phyloP scores from a whole-genome alignment of 2,113 vertebrate species.

The Sturnus vulgaris region DNA sequence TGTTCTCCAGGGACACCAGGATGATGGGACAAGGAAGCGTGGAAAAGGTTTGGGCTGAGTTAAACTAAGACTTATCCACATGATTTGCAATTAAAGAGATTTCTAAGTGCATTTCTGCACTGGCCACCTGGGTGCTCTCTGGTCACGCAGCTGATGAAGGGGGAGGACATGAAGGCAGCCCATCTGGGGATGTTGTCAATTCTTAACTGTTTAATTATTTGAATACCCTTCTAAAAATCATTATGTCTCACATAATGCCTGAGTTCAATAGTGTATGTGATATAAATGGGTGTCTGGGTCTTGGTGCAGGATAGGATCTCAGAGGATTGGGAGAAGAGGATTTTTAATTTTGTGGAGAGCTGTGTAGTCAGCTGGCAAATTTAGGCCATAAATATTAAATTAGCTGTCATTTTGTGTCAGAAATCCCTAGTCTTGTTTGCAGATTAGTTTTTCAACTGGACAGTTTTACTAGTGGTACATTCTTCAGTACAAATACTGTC shows the following conservation, averaged over 20 bases:
- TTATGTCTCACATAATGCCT: background rate
- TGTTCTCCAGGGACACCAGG: background rate
- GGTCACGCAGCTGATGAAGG: background rate
- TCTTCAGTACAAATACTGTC: background rate
- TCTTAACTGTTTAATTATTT: background rate
- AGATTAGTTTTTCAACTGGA: slow-evolving; percentile 25
- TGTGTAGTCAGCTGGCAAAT: slow-evolving; percentile 51
- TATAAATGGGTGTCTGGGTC: background rate
- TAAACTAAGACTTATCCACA: slow-evolving; percentile 48
- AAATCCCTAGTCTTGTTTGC: background rate
- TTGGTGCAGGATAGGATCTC: background rate
- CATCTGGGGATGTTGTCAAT: background rate
- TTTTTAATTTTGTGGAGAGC: slow-evolving; percentile 33
- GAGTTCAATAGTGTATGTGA: background rate
- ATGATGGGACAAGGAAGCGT: slow-evolving; percentile 8
- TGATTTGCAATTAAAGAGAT: slow-evolving; percentile 29
- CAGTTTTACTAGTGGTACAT: background rate
- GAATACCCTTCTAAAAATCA: background rate
- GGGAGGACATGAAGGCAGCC: background rate
- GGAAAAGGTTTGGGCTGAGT: slow-evolving; percentile 38
- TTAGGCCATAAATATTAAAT: slow-evolving; percentile 53
- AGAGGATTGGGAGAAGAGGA: background rate
- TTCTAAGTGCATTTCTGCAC: slow-evolving; percentile 6
- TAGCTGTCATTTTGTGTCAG: background rate
- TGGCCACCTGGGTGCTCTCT: slow-evolving; percentile 36